Evolutionary conservation across 37 sponge, comb jelly and placozoan genomes (phyloP), one percentile per base, ranked within the genome.

Genomic region (Beroe ovata): DNA sequence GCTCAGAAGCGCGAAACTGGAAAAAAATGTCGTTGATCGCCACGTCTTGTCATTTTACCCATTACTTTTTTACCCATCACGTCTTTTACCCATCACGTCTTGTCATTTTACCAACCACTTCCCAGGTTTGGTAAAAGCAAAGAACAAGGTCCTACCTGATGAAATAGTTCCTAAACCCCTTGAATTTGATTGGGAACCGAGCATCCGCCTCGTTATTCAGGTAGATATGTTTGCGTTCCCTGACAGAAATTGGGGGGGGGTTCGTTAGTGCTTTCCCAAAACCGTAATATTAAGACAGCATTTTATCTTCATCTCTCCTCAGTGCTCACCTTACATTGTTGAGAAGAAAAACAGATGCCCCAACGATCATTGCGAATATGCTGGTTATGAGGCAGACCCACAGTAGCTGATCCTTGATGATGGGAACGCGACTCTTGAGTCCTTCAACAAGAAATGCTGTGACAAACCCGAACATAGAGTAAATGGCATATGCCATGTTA

Each of bases 91-190:
- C n/a, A n/a, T n/a, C n/a, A n/a, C n/a, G n/a, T n/a, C n/a, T n/a
- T n/a, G n/a, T n/a, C n/a, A n/a, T n/a, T n/a, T n/a, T 18, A 58
- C 18, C 11, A 19, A 58, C 18, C n/a, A n/a, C n/a, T n/a, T n/a
- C n/a, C n/a, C n/a, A n/a, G n/a, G n/a, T n/a, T n/a, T n/a, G n/a
- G n/a, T n/a, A n/a, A n/a, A n/a, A n/a, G n/a, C n/a, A n/a, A n/a
- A n/a, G n/a, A n/a, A n/a, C n/a, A n/a, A n/a, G n/a, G n/a, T n/a
- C n/a, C 63, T 11, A 41, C 84, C 84, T 77, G 54, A 77, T 21
- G 8, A 42, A 77, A 25, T 77, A 77, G 54, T 77, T 11, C 19
- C 54, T 30, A 25, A 77, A 77, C 8, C 84, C 54, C 33, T 77
- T 77, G 54, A 77, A 77, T 29, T 77, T 77, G 54, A 40, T 8